Percentiles rank a stretch among this genome's conserved stretches.
Conservation (phyloP, 2,113 vertebrate species). For the Rhinolophus sinicus region DNA sequence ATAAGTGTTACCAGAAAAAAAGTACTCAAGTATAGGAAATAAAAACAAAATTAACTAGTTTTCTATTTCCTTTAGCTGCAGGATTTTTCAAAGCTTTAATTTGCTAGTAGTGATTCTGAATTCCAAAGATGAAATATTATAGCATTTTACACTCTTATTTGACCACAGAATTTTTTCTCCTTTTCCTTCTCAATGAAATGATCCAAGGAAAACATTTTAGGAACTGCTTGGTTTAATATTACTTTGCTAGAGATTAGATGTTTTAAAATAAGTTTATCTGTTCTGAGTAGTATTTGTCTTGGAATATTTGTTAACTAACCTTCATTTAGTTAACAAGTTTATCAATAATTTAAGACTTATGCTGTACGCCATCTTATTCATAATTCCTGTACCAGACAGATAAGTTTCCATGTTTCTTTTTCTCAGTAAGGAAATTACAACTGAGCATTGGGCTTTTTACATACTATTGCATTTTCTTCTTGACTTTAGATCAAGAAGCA, state of each 20-base stretch:
- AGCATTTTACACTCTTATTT: background rate
- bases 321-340: conserved; percentile 65
- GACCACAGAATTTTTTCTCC: background rate
- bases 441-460: background rate
- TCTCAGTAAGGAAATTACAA: background rate
- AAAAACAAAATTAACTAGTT: background rate
- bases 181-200: background rate
- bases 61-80: background rate
- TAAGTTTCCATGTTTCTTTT: conserved; percentile 38
- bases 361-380: background rate
- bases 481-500: background rate
- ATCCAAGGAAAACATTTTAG: background rate
- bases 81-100: background rate
- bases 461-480: background rate
- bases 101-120: background rate
- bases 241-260: conserved; percentile 37
- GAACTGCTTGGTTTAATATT: conserved; percentile 38
- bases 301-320: conserved; percentile 8
- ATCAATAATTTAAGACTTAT: conserved; percentile 66
- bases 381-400: background rate
- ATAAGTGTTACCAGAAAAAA: background rate
- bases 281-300: conserved; percentile 69
- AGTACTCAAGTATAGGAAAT: background rate
- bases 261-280: conserved; percentile 25
- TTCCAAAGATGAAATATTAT: background rate